Conservation (phyloP, 92 coral and sea anemone species). For the Blastomussa wellsi region DNA sequence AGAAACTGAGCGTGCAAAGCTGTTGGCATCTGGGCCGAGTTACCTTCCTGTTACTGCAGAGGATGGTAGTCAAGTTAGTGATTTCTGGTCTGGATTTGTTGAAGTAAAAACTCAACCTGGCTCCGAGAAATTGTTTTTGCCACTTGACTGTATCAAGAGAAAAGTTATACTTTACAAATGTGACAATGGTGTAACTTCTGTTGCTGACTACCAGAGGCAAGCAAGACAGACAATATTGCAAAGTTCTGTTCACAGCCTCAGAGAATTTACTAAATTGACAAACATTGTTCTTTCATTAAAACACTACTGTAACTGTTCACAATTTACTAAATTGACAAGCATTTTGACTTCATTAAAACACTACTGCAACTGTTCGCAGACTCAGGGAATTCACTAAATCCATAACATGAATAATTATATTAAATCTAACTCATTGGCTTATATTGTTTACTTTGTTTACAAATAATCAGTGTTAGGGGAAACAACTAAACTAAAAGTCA, state of each 20-base stretch:
- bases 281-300: not conserved
- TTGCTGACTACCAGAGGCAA: slow-evolving; percentile 62
- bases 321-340: too few species aligned
- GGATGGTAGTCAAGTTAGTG: slow-evolving; percentile 39
- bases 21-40: slow-evolving; percentile 47
- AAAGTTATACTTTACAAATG: slow-evolving; percentile 56
- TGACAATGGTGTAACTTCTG: slow-evolving; percentile 33
- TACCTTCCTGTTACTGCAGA: slow-evolving; percentile 31
- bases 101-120: slow-evolving; percentile 35
- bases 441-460: too few species aligned
- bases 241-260: slow-evolving; percentile 15
- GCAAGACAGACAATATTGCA: slow-evolving; percentile 5
- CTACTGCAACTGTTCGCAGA: slow-evolving; percentile 20
- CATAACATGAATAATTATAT: too few species aligned
- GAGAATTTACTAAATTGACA: slow-evolving; percentile 8
- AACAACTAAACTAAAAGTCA: not conserved
- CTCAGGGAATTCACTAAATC: not conserved
- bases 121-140: slow-evolving; percentile 34
- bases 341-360: not conserved
- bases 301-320: slow-evolving; percentile 1
- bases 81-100: slow-evolving; percentile 59
- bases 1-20: slow-evolving; percentile 38
- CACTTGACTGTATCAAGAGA: slow-evolving; percentile 44
- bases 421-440: too few species aligned
- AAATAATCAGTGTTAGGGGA: too few species aligned